Base-by-base conservation (phyloP, 2,113 vertebrate species). In the Ginglymostoma cirratum region DNA sequence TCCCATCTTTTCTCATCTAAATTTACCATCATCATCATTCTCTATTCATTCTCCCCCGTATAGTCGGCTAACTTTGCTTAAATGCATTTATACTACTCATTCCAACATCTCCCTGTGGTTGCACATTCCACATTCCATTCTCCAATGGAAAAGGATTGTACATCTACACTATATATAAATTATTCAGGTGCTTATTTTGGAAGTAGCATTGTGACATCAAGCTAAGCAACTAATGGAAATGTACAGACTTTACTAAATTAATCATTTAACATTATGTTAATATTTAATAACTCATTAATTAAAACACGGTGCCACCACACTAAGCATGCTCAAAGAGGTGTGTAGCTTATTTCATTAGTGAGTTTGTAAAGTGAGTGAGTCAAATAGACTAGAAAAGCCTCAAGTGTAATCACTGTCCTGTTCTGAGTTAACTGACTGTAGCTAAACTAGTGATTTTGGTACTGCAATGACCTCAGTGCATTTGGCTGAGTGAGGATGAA, bases 221-320 rank as follows among this genome's bases (percentile, higher is more conserved):
- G 80, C 38, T 42, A 45, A 83, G 38, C 38, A 83, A 38, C 38
- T 45, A 21, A 38, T 83, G 80, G 80, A 83, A 83, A 83, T 83
- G 38, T 83, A 83, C 80, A 42, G n/a, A n/a, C 17, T 80, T 80
- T 15, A 83, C 21, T 83, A 21, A 83, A 83, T 83, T 83, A 83
- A 83, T 83, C 80, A 83, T 83, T 83, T 83, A 83, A 83, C 42
- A 83, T 83, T 83, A 19, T 83, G 38, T 83, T 83, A 83, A 83
- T 83, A 83, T 83, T 83, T 83, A 83, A 45, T 45, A 83, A 83
- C 38, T 42, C n/a, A 83, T 38, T 19, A 42, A 3, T 83, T 83
- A 42, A 61, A 21, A 83, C 38, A 42, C 80, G 45, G 80, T 21
- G 0, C 38, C 19, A 45, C 80, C 19, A 42, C 38, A 83, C 38